Conservation (phyloP, 1,140 invertebrate species). For the Copidosoma floridanum region DNA sequence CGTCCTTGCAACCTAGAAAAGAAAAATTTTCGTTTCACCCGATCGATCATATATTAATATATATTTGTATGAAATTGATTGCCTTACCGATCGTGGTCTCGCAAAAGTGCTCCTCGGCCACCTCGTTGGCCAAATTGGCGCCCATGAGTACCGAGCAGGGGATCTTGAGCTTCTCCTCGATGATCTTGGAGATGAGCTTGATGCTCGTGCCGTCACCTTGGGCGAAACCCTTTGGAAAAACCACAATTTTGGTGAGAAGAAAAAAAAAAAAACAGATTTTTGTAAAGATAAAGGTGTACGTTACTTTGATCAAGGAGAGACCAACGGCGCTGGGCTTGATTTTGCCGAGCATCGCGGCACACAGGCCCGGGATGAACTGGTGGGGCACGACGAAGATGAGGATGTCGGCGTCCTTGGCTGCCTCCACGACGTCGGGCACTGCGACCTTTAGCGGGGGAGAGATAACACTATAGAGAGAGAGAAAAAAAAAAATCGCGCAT, state of each 20-base stretch:
- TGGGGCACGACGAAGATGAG: slow-evolving; percentile 85
- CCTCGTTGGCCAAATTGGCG: slow-evolving; percentile 79
- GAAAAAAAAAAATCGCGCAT: no score
- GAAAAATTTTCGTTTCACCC: not conserved
- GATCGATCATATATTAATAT: not conserved
- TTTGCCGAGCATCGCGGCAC: slow-evolving; percentile 65
- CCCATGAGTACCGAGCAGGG: slow-evolving; percentile 80
- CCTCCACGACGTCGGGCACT: slow-evolving; percentile 73
- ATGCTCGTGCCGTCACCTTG: slow-evolving; percentile 64
- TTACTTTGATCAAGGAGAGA: slow-evolving; percentile 77
- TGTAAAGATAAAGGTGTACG: not conserved
- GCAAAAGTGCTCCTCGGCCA: slow-evolving; percentile 77
- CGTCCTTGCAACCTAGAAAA: slow-evolving; percentile 60
- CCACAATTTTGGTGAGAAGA: not conserved
- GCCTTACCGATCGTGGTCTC: slow-evolving; percentile 79
- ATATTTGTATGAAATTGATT: not conserved
- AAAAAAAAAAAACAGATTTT: not conserved
- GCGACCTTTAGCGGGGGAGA: no score
- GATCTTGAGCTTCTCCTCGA: slow-evolving; percentile 68
- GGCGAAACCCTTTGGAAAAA: slow-evolving; percentile 66
- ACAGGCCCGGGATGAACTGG: slow-evolving; percentile 73
- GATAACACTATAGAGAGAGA: no score
- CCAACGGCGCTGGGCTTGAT: slow-evolving; percentile 71
- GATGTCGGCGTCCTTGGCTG: slow-evolving; percentile 75
- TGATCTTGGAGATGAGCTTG: slow-evolving; percentile 73